phyloP scores from a whole-genome alignment of 2,113 vertebrate genomes.

The Chlamydotis undulata region DNA sequence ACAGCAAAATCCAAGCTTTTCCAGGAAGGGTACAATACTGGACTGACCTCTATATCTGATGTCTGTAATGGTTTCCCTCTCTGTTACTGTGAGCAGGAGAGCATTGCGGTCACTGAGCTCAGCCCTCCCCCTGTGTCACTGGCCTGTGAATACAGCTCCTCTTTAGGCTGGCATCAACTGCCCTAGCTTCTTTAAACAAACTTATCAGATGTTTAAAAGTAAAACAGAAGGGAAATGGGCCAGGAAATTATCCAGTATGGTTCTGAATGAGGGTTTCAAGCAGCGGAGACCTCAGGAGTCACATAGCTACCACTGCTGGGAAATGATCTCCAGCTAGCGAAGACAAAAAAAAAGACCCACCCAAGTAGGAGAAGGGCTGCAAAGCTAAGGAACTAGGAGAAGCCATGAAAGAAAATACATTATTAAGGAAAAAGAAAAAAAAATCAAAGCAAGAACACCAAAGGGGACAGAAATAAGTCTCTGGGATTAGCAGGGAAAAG shows the following conservation, averaged over 20 bases:
- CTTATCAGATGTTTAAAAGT: constrained; percentile 6
- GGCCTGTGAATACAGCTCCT: background rate
- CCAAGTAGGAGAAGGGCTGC: constrained; percentile 13
- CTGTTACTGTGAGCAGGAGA: accelerated
- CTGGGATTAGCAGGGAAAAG: constrained; percentile 17
- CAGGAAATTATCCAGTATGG: constrained; percentile 16
- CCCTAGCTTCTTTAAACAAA: constrained; percentile 26
- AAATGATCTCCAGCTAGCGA: constrained; percentile 3
- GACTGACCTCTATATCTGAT: background rate
- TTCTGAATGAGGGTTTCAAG: constrained; percentile 29
- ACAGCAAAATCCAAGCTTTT: background rate
- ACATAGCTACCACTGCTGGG: background rate
- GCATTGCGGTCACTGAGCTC: accelerated
- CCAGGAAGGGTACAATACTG: background rate
- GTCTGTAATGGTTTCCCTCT: background rate
- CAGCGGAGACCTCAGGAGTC: background rate
- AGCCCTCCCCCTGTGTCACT: background rate
- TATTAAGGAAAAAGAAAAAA: constrained; percentile 4
- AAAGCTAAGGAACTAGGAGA: constrained; percentile 4
- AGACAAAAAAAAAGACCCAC: constrained; percentile 31
- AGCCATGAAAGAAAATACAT: constrained; percentile 28
- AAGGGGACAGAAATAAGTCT: background rate
- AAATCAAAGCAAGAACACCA: constrained; percentile 41
- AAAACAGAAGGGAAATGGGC: constrained; percentile 17
- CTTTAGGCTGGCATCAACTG: background rate